Percentiles rank a stretch among this genome's conserved stretches.
Conservation (phyloP, 2,113 vertebrate genomes). For the Gopherus evgoodei region DNA sequence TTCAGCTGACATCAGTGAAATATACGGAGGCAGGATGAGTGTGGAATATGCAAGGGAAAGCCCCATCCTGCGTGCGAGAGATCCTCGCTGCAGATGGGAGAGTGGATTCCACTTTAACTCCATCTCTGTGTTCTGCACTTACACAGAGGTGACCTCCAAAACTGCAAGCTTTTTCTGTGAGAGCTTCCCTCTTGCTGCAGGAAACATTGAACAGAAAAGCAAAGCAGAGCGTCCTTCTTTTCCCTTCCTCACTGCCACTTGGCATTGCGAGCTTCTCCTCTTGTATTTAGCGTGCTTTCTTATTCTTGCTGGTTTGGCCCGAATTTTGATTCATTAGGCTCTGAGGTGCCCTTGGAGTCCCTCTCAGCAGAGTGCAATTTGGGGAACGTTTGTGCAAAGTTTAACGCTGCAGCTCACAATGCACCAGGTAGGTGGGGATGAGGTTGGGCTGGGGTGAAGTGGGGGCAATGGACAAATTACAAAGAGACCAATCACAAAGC, state of each 20-base stretch:
- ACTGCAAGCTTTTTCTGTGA: neutral
- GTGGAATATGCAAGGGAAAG: neutral
- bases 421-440: neutral
- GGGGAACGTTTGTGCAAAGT: neutral
- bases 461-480: neutral
- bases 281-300: neutral
- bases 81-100: rapidly evolving
- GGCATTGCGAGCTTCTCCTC: neutral
- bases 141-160: neutral
- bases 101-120: neutral
- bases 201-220: neutral
- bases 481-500: neutral
- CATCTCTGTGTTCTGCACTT: neutral
- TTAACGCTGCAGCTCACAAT: neutral
- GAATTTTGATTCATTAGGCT: neutral
- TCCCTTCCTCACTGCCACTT: neutral
- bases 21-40: neutral
- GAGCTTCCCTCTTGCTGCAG: neutral
- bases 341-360: neutral
- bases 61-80: neutral
- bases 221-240: neutral
- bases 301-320: neutral
- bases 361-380: neutral
- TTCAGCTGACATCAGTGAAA: rapidly evolving
- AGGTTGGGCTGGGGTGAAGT: neutral